These are phyloP conservation scores for Heliconius sara DNA, from an alignment of 2,888 invertebrate species.

Conservation along the genomic window DNA sequence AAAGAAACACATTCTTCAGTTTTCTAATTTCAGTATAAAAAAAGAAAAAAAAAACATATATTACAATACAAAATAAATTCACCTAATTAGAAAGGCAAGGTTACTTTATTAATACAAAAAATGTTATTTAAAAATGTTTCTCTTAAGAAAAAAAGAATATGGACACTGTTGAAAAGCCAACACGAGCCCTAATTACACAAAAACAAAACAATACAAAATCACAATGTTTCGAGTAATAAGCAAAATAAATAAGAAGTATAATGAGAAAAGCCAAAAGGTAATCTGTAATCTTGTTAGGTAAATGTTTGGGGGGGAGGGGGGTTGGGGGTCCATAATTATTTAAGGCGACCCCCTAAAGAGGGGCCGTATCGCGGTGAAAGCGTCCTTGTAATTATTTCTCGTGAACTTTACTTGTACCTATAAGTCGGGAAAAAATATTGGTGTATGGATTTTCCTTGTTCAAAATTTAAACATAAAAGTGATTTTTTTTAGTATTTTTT, in stretches of 20 bases:
- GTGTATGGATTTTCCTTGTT: slow-evolving; percentile 31
- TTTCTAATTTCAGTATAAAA: background rate
- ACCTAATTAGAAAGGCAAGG: background rate
- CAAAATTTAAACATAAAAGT: background rate
- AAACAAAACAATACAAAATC: slow-evolving; percentile 39
- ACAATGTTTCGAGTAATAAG: slow-evolving; percentile 46
- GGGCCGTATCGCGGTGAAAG: slow-evolving; percentile 59
- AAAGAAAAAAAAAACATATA: background rate
- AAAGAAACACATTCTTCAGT: background rate
- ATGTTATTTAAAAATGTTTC: background rate
- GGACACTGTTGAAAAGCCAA: slow-evolving; percentile 1
- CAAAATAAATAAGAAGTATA: slow-evolving; percentile 52
- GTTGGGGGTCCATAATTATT: slow-evolving; percentile 72
- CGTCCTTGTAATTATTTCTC: slow-evolving; percentile 79
- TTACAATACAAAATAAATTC: background rate
- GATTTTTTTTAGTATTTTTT: background rate
- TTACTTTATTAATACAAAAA: slow-evolving; percentile 3
- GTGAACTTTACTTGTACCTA: slow-evolving; percentile 65
- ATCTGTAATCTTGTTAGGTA: slow-evolving; percentile 74
- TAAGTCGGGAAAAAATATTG: slow-evolving; percentile 49
- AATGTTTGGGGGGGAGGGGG: slow-evolving; percentile 64
- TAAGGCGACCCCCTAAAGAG: slow-evolving; percentile 68
- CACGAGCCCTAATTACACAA: slow-evolving; percentile 10
- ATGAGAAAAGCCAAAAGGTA: slow-evolving; percentile 64
- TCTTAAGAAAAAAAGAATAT: slow-evolving; percentile 8